Percentiles rank a stretch among this genome's conserved stretches.
phyloP scores from a whole-genome alignment of 64 coral and sea anemone genomes.

The Porites lutea region DNA sequence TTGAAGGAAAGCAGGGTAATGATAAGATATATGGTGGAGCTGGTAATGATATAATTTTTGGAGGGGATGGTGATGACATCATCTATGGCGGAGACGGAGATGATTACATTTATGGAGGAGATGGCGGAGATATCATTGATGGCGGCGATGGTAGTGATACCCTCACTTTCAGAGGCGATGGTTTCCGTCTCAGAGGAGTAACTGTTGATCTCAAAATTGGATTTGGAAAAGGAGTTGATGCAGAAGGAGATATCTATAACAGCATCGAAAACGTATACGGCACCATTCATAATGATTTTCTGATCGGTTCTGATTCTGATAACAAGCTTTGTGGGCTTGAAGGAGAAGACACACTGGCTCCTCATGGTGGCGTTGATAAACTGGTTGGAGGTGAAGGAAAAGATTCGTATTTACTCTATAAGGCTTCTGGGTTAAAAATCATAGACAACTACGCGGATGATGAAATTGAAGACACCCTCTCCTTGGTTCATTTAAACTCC shows the following conservation, averaged over 20 bases:
- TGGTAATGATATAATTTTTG: slow-evolving; percentile 26
- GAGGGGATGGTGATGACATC: slow-evolving; percentile 14
- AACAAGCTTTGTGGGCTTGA: slow-evolving; percentile 47
- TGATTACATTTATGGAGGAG: slow-evolving; percentile 58
- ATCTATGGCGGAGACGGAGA: slow-evolving; percentile 1
- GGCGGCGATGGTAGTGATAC: slow-evolving; percentile 49
- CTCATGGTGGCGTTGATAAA: slow-evolving; percentile 31
- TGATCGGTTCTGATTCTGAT: slow-evolving; percentile 57
- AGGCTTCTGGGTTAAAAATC: too few species aligned
- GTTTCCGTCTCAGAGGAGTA: slow-evolving; percentile 8
- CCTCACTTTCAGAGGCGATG: slow-evolving; percentile 44
- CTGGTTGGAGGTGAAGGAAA: slow-evolving; percentile 42
- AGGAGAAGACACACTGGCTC: slow-evolving; percentile 24
- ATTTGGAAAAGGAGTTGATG: slow-evolving; percentile 44
- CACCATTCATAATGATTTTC: slow-evolving; percentile 40
- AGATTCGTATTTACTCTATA: too few species aligned
- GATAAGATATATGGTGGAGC: slow-evolving; percentile 31
- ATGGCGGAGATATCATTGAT: slow-evolving; percentile 22
- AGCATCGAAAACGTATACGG: slow-evolving; percentile 74
- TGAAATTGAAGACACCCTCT: too few species aligned
- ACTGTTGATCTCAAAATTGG: slow-evolving; percentile 13
- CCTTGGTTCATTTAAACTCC: too few species aligned
- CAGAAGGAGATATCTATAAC: slow-evolving; percentile 39
- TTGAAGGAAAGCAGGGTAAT: slow-evolving; percentile 66
- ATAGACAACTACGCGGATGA: too few species aligned